Base-by-base conservation (phyloP, 2,888 invertebrate genomes). In the Tethea ocularis region DNA sequence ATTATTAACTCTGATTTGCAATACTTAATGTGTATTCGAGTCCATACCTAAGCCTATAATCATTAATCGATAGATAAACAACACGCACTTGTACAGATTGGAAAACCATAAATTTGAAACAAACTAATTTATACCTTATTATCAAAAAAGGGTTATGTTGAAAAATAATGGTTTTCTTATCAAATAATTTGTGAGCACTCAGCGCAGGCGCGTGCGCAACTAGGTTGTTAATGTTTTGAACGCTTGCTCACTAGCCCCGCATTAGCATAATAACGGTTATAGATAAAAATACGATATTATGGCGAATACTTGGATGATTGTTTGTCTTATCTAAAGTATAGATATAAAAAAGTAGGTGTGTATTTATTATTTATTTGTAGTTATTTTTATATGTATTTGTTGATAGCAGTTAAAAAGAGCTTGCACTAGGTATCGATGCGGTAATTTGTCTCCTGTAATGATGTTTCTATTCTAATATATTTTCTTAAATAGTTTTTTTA, bases 221-320 rank as follows among this genome's bases (percentile, higher is more conserved):
- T 61, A 60, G 61, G 61, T 33, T 63, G 56, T 58, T 66, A 63
- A 62, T 71, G 75, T 75, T 77, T 74, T 74, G 70, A 72, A 68
- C 70, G 72, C 57, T 24, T 60, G 66, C 74, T 72, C 69, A 62
- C 66, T 64, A 67, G 62, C 69, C 58, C 65, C 74, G 71, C 80
- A 84, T 87, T 82, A 74, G 70, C 82, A 86, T 85, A 74, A 70
- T 81, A 86, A 85, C 83, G 77, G 85, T 77, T 66, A 78, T 78
- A 82, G 86, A 87, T 86, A 88, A 87, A 88, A 86, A 88, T 84
- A 86, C 68, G 41, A 61, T 66, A 62, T 67, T 72, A 77, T 75
- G 77, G 80, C 75, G 72, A 74, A 72, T 74, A 60, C 68, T 56
- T 55, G 53, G 38, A 51, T 41, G 51, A 53, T 55, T 61, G 52